These are phyloP conservation scores for Lophochroa leadbeateri DNA, from an alignment of 2,113 vertebrate species.

Conservation along the genomic window DNA sequence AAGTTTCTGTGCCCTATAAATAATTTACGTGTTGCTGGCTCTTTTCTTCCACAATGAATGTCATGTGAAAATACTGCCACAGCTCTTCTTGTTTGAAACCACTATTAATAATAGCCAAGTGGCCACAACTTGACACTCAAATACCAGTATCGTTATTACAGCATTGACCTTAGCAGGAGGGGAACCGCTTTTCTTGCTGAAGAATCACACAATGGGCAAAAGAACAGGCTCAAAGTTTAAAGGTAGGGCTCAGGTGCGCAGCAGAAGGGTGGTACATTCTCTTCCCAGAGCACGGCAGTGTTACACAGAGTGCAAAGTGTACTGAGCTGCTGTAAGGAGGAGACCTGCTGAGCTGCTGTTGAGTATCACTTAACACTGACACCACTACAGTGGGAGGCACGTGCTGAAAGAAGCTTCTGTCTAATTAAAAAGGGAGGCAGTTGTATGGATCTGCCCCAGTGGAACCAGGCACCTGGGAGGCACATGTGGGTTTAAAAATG, in stretches of 20 bases:
- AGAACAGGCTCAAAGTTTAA: not conserved
- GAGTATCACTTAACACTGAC: not conserved
- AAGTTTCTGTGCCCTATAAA: not conserved
- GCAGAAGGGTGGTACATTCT: not conserved
- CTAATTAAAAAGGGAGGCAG: not conserved
- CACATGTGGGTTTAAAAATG: not conserved
- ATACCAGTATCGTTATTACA: accelerated
- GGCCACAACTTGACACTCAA: not conserved
- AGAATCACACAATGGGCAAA: not conserved
- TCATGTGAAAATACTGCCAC: not conserved
- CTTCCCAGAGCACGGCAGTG: not conserved
- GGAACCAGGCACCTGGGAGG: not conserved
- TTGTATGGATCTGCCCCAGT: not conserved
- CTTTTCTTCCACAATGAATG: not conserved
- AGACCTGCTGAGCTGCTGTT: not conserved
- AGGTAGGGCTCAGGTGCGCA: not conserved
- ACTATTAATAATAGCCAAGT: not conserved
- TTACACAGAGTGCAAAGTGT: not conserved
- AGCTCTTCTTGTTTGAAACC: not conserved
- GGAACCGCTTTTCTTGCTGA: not conserved
- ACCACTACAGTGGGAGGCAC: not conserved
- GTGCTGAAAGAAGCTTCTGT: not conserved
- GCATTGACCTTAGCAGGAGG: not conserved
- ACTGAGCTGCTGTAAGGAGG: not conserved
- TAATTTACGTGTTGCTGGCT: not conserved